A percentile compares a stretch with the other conserved stretches of the same genome.
Conservation (phyloP, 2,113 vertebrate species). For the Pterocles burchelli region DNA sequence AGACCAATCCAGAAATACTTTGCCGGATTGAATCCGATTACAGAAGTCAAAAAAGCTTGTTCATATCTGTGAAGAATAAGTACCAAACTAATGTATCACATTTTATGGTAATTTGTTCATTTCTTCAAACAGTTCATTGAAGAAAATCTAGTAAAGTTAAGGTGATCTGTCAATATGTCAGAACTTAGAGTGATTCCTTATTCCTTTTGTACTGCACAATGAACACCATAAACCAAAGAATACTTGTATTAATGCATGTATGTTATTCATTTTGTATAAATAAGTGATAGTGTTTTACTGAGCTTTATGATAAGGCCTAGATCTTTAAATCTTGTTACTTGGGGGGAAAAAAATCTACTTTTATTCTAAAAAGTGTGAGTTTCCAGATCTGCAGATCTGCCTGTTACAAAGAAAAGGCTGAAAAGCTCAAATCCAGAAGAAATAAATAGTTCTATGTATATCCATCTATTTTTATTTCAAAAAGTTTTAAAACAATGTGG, state of each 20-base stretch:
- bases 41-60: conserved; percentile 90
- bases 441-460: neutral
- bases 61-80: conserved; percentile 84
- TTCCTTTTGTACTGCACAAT: neutral
- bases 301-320: neutral
- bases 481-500: neutral
- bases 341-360: neutral
- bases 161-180: neutral
- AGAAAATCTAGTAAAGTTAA: neutral
- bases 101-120: neutral
- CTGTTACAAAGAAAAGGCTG: neutral
- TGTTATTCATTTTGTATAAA: neutral
- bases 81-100: neutral
- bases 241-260: neutral
- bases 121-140: neutral
- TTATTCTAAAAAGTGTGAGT: neutral
- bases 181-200: neutral
- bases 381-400: neutral
- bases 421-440: neutral
- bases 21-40: conserved; percentile 87
- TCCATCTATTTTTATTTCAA: neutral
- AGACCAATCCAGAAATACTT: conserved; percentile 94
- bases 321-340: neutral
- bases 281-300: neutral
- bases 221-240: neutral